Evolutionary conservation across 2,888 invertebrate genomes (phyloP).

Genomic region (Hypercompe scribonia): DNA sequence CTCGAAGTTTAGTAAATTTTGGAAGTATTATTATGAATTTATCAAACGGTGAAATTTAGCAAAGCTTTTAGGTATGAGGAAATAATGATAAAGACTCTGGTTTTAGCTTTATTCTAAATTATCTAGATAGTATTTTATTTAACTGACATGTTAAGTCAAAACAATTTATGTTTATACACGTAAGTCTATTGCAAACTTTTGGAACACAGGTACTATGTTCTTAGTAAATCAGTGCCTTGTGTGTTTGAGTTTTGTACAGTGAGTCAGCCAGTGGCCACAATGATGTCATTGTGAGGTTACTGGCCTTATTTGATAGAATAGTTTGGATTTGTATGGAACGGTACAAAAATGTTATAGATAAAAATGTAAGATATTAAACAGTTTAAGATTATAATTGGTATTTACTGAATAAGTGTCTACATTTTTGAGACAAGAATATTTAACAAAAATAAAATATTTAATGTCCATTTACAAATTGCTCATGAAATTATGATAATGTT

Average conservation of each 20-base stretch:
- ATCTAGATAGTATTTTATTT: constrained; percentile 52
- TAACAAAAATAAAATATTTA: constrained; percentile 26
- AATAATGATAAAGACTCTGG: constrained; percentile 64
- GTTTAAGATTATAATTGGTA: constrained; percentile 46
- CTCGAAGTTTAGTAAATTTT: constrained; percentile 33
- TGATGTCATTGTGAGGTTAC: constrained; percentile 54
- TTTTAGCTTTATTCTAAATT: constrained; percentile 78
- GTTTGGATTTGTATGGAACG: constrained; percentile 53
- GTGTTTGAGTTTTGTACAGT: constrained; percentile 41
- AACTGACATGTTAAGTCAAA: constrained; percentile 35
- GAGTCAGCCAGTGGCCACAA: constrained; percentile 54
- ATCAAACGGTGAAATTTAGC: constrained; percentile 46
- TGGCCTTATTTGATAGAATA: constrained; percentile 60
- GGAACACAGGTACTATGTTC: constrained; percentile 36
- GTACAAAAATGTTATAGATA: constrained; percentile 48
- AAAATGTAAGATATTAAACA: constrained; percentile 48
- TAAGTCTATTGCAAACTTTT: constrained; percentile 33
- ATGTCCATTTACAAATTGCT: constrained; percentile 47
- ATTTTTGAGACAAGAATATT: constrained; percentile 36
- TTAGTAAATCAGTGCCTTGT: constrained; percentile 45
- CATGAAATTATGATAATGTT: constrained; percentile 35
- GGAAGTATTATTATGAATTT: constrained; percentile 54
- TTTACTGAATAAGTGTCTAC: constrained; percentile 33
- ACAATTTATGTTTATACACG: constrained; percentile 33
- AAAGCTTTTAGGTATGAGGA: constrained; percentile 42